phyloP scores from a whole-genome alignment of 2,888 invertebrate species.

The Fabriciana adippe region DNA sequence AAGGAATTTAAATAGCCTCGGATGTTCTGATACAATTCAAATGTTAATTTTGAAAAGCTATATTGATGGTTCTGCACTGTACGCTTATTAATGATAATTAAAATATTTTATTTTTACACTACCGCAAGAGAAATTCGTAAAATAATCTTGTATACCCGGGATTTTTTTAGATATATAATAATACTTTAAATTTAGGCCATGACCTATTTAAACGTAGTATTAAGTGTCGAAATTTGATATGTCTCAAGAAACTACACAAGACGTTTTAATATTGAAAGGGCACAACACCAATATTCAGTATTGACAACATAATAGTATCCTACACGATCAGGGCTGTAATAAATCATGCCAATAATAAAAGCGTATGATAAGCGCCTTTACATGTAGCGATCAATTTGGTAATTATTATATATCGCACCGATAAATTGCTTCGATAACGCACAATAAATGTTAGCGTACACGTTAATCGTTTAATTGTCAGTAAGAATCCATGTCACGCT shows the following conservation, averaged over 20 bases:
- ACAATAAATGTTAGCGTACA: conserved; percentile 35
- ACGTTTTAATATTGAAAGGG: conserved; percentile 1
- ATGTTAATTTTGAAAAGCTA: background rate
- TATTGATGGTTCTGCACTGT: too few relatives aligned
- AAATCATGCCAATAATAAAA: conserved; percentile 21
- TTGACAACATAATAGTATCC: conserved; percentile 20
- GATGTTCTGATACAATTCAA: background rate
- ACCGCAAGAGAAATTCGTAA: too few relatives aligned
- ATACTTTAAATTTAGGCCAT: conserved; percentile 12
- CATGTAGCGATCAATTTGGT: conserved; percentile 35
- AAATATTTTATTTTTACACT: too few relatives aligned
- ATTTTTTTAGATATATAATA: too few relatives aligned
- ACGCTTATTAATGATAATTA: too few relatives aligned
- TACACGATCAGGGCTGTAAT: conserved; percentile 11
- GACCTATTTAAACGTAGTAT: conserved; percentile 16
- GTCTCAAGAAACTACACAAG: conserved; percentile 7
- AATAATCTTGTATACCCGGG: too few relatives aligned
- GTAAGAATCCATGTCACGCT: conserved; percentile 39
- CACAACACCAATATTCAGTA: conserved; percentile 4
- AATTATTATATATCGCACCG: conserved; percentile 39
- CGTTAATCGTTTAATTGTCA: conserved; percentile 41
- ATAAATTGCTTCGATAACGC: conserved; percentile 35
- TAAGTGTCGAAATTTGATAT: conserved; percentile 20
- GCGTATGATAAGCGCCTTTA: conserved; percentile 15
- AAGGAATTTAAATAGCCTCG: background rate